Percentiles rank a stretch among this genome's conserved stretches.
Conservation (phyloP, 2,113 vertebrate genomes). For the Himantopus leucocephalus region DNA sequence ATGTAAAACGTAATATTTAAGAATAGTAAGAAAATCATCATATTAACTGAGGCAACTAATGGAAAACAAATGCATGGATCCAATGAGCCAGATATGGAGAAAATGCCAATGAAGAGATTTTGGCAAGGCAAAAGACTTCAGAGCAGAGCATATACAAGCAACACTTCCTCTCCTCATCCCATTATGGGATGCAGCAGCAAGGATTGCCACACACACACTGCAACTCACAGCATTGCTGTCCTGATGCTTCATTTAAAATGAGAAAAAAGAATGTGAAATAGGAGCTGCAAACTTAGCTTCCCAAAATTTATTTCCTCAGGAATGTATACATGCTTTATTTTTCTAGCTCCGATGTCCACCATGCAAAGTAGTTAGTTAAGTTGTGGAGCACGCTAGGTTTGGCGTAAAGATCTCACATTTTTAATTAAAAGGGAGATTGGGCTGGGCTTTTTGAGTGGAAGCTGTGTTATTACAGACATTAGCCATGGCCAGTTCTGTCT, state of each 20-base stretch:
- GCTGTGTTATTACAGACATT: neutral
- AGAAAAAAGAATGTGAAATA: neutral
- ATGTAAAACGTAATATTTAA: neutral
- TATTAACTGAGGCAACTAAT: constrained; percentile 3
- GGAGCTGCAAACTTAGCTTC: neutral
- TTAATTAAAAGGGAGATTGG: neutral
- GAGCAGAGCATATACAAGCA: neutral
- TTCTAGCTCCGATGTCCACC: neutral
- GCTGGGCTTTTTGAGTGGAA: neutral
- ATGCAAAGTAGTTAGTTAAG: neutral
- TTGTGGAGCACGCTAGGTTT: neutral
- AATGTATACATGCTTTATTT: neutral
- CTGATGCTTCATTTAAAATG: neutral
- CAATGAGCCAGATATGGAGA: neutral
- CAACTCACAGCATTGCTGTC: neutral
- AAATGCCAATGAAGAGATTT: neutral
- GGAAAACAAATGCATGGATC: constrained; percentile 20
- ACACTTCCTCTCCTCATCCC: neutral
- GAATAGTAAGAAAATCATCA: neutral
- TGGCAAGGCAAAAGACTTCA: neutral
- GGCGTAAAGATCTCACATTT: neutral
- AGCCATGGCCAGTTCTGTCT: neutral
- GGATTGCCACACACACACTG: neutral
- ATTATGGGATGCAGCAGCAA: neutral
- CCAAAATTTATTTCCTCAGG: neutral